phyloP scores from a whole-genome alignment of 1,140 invertebrate species.

The Drosophila ambigua region DNA sequence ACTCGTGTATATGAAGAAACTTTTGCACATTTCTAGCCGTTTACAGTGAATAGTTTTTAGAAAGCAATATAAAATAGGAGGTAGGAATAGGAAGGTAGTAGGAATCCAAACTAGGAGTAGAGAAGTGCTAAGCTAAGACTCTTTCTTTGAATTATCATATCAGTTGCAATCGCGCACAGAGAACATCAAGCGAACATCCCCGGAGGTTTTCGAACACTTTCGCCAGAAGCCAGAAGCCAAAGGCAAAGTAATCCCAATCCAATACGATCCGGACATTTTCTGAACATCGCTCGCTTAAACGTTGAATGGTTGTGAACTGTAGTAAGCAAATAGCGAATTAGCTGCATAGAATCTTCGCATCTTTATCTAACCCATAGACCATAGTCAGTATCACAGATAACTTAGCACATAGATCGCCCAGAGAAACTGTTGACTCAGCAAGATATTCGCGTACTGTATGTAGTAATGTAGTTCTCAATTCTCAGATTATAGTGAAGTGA shows the following conservation, averaged over 20 bases:
- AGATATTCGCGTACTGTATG: background rate
- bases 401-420: conserved; percentile 23
- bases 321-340: conserved; percentile 2
- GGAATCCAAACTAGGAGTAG: background rate
- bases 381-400: conserved; percentile 6
- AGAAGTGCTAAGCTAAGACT: conserved; percentile 12
- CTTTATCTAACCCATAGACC: background rate
- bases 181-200: background rate
- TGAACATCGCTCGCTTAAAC: conserved; percentile 82
- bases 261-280: conserved; percentile 29
- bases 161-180: conserved; percentile 42
- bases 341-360: conserved; percentile 5
- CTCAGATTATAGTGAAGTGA: conserved; percentile 26
- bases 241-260: conserved; percentile 1
- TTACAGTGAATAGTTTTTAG: conserved; percentile 12
- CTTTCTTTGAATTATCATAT: conserved; percentile 49
- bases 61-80: background rate
- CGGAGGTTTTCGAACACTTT: conserved; percentile 1
- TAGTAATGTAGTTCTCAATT: conserved; percentile 1
- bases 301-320: conserved; percentile 78
- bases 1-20: conserved; percentile 19
- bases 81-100: background rate
- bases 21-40: conserved; percentile 29
- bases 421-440: too few species aligned
- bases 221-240: background rate